Percentiles rank a stretch among this genome's conserved stretches.
phyloP scores from a whole-genome alignment of 2,113 vertebrate species.

The Speoplatyrhinus poulsoni region DNA sequence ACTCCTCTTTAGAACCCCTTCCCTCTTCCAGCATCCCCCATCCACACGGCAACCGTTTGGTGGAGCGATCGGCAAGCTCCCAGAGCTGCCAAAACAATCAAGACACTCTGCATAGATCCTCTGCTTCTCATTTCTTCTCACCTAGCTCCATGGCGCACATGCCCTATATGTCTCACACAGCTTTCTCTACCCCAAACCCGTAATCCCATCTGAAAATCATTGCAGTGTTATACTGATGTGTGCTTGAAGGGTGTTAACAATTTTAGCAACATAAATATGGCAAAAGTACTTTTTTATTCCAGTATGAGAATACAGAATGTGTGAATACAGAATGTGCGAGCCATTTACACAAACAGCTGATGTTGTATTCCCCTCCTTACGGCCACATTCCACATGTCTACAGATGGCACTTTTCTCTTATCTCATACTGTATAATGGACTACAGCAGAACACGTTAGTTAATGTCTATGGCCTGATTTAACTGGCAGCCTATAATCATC shows the following conservation, averaged over 20 bases:
- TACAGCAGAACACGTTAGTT: slow-evolving; percentile 27
- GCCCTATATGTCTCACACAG: slow-evolving; percentile 13
- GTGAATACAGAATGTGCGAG: too few relatives aligned
- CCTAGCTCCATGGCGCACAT: slow-evolving; percentile 33
- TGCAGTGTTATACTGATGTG: not conserved
- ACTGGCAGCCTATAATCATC: slow-evolving; percentile 27
- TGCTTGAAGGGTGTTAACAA: not conserved
- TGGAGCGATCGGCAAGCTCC: slow-evolving; percentile 90
- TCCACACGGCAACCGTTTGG: slow-evolving; percentile 92
- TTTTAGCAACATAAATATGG: too few relatives aligned
- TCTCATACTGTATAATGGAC: slow-evolving; percentile 16
- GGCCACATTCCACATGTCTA: slow-evolving; percentile 52
- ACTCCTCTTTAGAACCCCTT: slow-evolving; percentile 95
- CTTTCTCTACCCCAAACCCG: slow-evolving; percentile 21
- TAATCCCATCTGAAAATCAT: not conserved
- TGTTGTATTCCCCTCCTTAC: slow-evolving; percentile 35
- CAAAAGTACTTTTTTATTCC: too few relatives aligned
- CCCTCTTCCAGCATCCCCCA: slow-evolving; percentile 88
- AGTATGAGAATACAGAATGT: too few relatives aligned
- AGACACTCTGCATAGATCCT: slow-evolving; percentile 58
- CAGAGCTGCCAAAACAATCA: slow-evolving; percentile 85
- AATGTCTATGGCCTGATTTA: slow-evolving; percentile 39
- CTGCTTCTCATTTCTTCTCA: slow-evolving; percentile 81
- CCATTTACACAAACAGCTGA: not conserved
- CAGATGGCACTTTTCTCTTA: slow-evolving; percentile 68